Conservation (phyloP, 2,113 vertebrate species). For the Cottus gobio region DNA sequence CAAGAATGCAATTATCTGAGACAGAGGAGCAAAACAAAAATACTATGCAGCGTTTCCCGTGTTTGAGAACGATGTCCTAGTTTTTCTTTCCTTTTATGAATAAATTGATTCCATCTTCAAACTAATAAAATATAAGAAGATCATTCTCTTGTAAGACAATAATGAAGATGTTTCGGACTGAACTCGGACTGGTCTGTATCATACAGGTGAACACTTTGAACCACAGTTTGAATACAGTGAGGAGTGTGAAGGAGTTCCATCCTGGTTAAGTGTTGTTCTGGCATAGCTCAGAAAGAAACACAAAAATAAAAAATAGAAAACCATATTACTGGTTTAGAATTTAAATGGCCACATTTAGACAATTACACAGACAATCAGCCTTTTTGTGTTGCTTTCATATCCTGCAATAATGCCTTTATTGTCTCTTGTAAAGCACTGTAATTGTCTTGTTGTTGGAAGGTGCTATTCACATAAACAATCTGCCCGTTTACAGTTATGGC, state of each 20-base stretch:
- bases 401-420: neutral
- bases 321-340: neutral
- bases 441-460: neutral
- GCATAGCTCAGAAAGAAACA: neutral
- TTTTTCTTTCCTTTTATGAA: neutral
- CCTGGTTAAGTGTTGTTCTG: neutral
- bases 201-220: neutral
- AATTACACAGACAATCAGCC: neutral
- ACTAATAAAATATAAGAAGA: neutral
- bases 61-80: neutral
- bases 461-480: neutral
- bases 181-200: neutral
- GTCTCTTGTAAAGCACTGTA: neutral
- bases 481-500: neutral
- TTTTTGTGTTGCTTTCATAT: neutral
- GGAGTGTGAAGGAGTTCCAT: neutral
- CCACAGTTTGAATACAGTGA: neutral
- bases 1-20: conserved; percentile 3
- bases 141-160: neutral
- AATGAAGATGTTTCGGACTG: neutral
- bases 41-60: neutral
- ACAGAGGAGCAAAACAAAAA: conserved; percentile 22
- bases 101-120: neutral
- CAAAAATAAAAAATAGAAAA: neutral
- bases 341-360: neutral